Percentiles rank a stretch among this genome's conserved stretches.
Evolutionary conservation across 2,797 vertebrate genomes (phyloP).

Genomic region (Pseudomugil gertrudae): DNA sequence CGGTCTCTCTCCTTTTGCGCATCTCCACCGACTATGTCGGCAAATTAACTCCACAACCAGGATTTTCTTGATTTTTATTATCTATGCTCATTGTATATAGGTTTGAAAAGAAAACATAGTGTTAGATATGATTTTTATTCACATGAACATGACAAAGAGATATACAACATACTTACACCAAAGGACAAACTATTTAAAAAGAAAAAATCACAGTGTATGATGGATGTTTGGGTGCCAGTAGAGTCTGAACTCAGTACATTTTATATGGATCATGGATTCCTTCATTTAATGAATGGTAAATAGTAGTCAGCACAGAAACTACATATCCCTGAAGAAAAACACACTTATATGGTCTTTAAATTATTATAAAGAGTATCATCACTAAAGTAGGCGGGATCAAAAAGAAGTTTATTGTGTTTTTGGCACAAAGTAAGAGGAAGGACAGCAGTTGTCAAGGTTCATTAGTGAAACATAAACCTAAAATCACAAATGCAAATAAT

Average conservation of each 20-base stretch:
- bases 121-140: no score
- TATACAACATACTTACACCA: background rate
- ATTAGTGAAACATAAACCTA: conserved; percentile 8
- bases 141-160: conserved; percentile 30
- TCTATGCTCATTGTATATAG: conserved; percentile 6
- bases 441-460: conserved; percentile 37
- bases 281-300: conserved; percentile 31
- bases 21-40: conserved; percentile 1
- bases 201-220: background rate
- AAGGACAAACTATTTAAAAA: background rate
- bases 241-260: background rate
- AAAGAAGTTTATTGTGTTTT: conserved; percentile 14
- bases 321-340: conserved; percentile 37
- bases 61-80: conserved; percentile 26
- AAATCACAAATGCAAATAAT: conserved; percentile 30
- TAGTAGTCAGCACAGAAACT: conserved; percentile 16
- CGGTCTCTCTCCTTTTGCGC: conserved; percentile 19
- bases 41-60: background rate
- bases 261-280: background rate
- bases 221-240: conserved; percentile 1
- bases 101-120: no score
- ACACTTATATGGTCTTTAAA: conserved; percentile 36
- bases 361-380: conserved; percentile 9
- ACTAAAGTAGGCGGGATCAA: conserved; percentile 11
- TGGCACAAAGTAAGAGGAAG: conserved; percentile 35